A percentile compares a stretch with the other conserved stretches of the same genome.
Conservation (phyloP, 2,113 vertebrate genomes). For the Zootoca vivipara region DNA sequence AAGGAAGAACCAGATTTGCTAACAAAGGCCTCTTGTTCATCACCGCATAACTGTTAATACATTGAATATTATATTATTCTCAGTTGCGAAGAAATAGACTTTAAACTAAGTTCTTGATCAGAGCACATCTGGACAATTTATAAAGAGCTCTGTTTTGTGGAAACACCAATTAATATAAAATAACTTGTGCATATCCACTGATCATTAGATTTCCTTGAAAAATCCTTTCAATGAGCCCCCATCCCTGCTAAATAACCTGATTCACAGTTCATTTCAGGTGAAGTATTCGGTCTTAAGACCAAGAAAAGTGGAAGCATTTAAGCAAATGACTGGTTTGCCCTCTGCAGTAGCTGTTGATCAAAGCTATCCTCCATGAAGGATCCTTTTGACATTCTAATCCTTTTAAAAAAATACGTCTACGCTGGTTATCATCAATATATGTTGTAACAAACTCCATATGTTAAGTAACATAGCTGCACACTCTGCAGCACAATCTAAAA, state of each 20-base stretch:
- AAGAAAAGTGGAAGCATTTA: background rate
- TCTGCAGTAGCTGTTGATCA: background rate
- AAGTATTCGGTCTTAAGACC: background rate
- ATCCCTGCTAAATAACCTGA: background rate
- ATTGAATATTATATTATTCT: constrained; percentile 65
- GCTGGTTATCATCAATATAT: background rate
- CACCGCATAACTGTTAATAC: constrained; percentile 83
- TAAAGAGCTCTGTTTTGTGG: background rate
- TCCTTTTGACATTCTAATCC: background rate
- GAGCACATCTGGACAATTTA: constrained; percentile 34
- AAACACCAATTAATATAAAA: background rate
- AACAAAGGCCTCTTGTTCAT: constrained; percentile 90
- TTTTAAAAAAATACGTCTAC: background rate
- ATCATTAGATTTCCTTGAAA: background rate
- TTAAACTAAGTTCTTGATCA: constrained; percentile 47
- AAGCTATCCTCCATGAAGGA: background rate
- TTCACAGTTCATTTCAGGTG: background rate
- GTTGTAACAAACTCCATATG: background rate
- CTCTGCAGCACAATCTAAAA: background rate
- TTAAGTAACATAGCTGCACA: background rate
- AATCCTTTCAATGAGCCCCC: background rate
- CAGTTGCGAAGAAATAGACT: constrained; percentile 60
- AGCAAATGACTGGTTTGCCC: background rate
- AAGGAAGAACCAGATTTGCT: constrained; percentile 86
- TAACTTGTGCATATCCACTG: background rate